Evolutionary conservation across 2,113 vertebrate genomes (phyloP).

Genomic region (Numenius arquata): DNA sequence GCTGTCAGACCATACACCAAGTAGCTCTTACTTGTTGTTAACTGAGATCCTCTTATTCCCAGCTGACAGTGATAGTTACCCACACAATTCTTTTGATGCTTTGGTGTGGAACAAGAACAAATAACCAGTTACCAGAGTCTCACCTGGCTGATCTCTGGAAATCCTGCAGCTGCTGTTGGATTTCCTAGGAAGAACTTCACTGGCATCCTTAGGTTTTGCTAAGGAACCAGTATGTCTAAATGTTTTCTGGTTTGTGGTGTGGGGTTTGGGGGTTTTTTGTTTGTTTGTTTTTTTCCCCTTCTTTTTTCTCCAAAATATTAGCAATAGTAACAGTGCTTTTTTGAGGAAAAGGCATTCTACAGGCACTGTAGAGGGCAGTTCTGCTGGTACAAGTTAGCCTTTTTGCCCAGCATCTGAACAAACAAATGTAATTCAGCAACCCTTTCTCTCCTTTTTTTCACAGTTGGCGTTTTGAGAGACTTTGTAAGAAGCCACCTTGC

Average conservation of each 20-base stretch:
- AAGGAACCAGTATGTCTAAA: not conserved
- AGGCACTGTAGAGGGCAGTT: not conserved
- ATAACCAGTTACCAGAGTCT: not conserved
- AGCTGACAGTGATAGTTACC: not conserved
- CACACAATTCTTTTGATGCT: not conserved
- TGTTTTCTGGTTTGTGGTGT: not conserved
- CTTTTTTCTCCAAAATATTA: not conserved
- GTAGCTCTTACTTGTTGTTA: not conserved
- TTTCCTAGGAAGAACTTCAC: not conserved
- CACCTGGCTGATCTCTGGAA: not conserved
- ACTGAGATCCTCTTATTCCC: not conserved
- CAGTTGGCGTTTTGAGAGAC: conserved; percentile 82
- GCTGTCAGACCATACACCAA: not conserved
- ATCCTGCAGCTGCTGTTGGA: not conserved
- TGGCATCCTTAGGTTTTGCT: not conserved
- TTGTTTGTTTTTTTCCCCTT: not conserved
- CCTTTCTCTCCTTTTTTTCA: conserved; percentile 12
- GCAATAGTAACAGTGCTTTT: not conserved
- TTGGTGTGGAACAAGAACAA: not conserved
- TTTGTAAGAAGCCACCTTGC: conserved; percentile 87
- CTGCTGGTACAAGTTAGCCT: not conserved
- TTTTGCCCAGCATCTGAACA: not conserved
- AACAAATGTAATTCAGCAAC: not conserved
- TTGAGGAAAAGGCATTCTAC: not conserved
- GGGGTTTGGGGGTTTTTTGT: not conserved